Base-by-base conservation (phyloP, 2,888 invertebrate genomes). In the Heliothis peltigera region DNA sequence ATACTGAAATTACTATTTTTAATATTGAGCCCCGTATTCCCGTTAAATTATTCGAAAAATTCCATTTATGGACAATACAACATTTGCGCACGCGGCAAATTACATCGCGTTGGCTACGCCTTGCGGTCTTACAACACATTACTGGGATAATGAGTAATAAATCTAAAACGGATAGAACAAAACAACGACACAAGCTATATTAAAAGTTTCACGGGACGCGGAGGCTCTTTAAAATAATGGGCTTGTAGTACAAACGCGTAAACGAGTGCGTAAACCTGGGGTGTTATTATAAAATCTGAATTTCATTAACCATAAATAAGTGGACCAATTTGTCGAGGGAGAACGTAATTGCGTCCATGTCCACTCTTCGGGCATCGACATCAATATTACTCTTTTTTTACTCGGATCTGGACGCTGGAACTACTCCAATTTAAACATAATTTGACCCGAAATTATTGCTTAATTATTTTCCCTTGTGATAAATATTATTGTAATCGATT, bases 251-350 rank as follows among this genome's bases (percentile, higher is more conserved):
- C 86, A 88, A 84, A 86, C 76, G 84, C 82, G 87, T 83, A 85
- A 89, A 89, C 83, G 84, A 85, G 84, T 81, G 73, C 72, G 83
- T 87, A 85, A 89, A 85, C 84, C 75, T 75, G 79, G 69, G 79
- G 77, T 77, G 81, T 83, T 89, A 86, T 89, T 90, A 88, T 88
- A 87, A 87, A 89, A 89, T 89, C 87, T 85, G 87, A 90, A 90
- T 89, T 89, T 89, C 87, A 89, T 90, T 90, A 89, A 84, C 86
- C 83, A 87, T 89, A 89, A 89, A 86, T 89, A 88, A 88, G 85
- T 89, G 86, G 84, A 78, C 79, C 86, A 88, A 89, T 89, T 90
- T 89, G 87, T 89, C 74, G 79, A 76, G 62, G 77, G 81, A 77
- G 78, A 72, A 68, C 81, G 82, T 89, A 89, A 89, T 89, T 88